Evolutionary conservation across 1,140 invertebrate genomes (phyloP).

Genomic region (Hyles euphorbiae): DNA sequence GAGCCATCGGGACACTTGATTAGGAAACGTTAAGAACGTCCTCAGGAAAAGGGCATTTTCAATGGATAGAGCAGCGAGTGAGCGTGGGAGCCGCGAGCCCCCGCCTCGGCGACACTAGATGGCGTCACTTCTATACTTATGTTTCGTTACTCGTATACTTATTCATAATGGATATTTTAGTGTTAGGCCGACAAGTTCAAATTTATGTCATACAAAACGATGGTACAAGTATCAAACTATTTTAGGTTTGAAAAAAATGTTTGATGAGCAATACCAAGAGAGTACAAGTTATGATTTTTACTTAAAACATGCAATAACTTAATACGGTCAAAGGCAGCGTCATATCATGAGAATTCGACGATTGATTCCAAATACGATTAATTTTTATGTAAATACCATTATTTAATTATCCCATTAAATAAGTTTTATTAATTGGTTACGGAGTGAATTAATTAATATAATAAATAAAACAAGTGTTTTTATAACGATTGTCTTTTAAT

Average conservation of each 20-base stretch:
- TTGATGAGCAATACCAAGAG: constrained; percentile 53
- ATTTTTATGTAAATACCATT: constrained; percentile 49
- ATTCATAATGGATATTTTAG: constrained; percentile 24
- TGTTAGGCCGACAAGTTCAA: constrained; percentile 29
- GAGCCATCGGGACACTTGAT: no score
- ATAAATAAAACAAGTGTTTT: constrained; percentile 62
- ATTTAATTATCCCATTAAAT: constrained; percentile 52
- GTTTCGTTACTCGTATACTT: constrained; percentile 8
- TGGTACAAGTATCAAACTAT: constrained; percentile 41
- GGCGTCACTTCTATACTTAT: no score
- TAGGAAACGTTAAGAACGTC: no score
- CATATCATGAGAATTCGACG: constrained; percentile 41
- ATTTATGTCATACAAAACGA: constrained; percentile 34
- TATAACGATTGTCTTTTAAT: constrained; percentile 37
- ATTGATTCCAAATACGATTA: constrained; percentile 40
- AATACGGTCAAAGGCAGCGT: constrained; percentile 29
- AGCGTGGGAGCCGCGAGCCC: no score
- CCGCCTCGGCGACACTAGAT: no score
- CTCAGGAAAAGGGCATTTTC: no score
- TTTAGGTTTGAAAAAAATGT: constrained; percentile 14
- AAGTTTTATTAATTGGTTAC: constrained; percentile 63
- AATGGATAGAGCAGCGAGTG: no score
- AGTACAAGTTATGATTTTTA: constrained; percentile 47
- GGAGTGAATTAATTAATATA: constrained; percentile 60
- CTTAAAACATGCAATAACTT: constrained; percentile 41